These are phyloP conservation scores for Drosophila gaucha DNA, from an alignment of 2,888 invertebrate genomes.

Conservation along the genomic window DNA sequence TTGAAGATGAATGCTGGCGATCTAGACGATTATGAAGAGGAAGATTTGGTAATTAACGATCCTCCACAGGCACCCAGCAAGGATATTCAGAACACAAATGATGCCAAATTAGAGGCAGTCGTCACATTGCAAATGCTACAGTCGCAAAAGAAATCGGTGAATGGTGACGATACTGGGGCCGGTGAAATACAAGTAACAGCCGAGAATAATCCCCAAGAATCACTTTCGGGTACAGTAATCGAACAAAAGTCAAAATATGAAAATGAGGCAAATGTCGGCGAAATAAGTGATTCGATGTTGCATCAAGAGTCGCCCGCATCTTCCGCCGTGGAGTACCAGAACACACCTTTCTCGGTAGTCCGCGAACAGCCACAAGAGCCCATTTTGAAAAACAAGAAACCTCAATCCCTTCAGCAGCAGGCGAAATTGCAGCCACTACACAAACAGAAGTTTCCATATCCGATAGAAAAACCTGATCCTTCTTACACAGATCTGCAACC, in stretches of 20 bases:
- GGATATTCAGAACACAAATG: slow-evolving; percentile 66
- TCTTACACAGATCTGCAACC: slow-evolving; percentile 78
- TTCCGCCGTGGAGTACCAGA: slow-evolving; percentile 83
- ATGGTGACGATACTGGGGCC: slow-evolving; percentile 79
- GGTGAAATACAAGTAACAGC: slow-evolving; percentile 76
- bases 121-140: slow-evolving; percentile 90
- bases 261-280: slow-evolving; percentile 12
- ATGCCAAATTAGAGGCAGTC: slow-evolving; percentile 85
- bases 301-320: slow-evolving; percentile 68
- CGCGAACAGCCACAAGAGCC: slow-evolving; percentile 85
- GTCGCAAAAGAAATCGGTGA: slow-evolving; percentile 84
- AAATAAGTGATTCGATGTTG: slow-evolving; percentile 54
- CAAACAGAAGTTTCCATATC: slow-evolving; percentile 88
- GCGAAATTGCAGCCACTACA: slow-evolving; percentile 68
- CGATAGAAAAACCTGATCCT: slow-evolving; percentile 87
- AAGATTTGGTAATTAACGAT: slow-evolving; percentile 84
- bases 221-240: slow-evolving; percentile 13
- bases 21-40: slow-evolving; percentile 81
- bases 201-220: slow-evolving; percentile 57
- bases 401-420: slow-evolving; percentile 79
- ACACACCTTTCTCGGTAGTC: slow-evolving; percentile 84
- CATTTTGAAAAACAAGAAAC: slow-evolving; percentile 84
- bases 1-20: slow-evolving; percentile 63
- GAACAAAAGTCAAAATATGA: slow-evolving; percentile 46
- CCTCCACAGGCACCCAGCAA: slow-evolving; percentile 85